phyloP scores from a whole-genome alignment of 2,888 invertebrate species.

The Carterocephalus palaemon region DNA sequence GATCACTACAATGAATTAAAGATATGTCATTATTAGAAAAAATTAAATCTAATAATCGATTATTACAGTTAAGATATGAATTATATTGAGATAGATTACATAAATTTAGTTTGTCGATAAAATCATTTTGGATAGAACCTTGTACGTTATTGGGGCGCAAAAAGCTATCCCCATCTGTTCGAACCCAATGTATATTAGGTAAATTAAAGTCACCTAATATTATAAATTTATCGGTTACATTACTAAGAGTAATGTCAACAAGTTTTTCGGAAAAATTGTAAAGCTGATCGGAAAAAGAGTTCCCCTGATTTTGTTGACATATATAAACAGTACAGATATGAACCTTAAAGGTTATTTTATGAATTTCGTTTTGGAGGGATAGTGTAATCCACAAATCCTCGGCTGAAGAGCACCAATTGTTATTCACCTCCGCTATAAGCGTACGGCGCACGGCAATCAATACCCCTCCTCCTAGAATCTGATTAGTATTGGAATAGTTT shows the following conservation, averaged over 20 bases:
- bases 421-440: background rate
- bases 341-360: slow-evolving; percentile 1
- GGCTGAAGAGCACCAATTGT: slow-evolving; percentile 1
- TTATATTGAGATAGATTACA: slow-evolving; percentile 18
- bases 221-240: slow-evolving; percentile 2
- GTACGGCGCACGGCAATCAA: background rate
- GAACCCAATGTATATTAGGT: slow-evolving; percentile 15
- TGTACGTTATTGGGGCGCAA: background rate
- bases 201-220: slow-evolving; percentile 20
- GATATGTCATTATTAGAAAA: slow-evolving; percentile 9
- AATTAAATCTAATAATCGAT: slow-evolving; percentile 9
- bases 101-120: slow-evolving; percentile 8
- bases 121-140: slow-evolving; percentile 2
- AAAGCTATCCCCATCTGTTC: background rate
- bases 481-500: slow-evolving; percentile 1
- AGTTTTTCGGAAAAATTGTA: slow-evolving; percentile 9
- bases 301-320: slow-evolving; percentile 13
- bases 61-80: slow-evolving; percentile 6
- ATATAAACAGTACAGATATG: slow-evolving; percentile 22
- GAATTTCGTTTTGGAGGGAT: background rate
- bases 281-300: slow-evolving; percentile 6
- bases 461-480: background rate
- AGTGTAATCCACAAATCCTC: slow-evolving; percentile 4
- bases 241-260: background rate
- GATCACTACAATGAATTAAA: background rate